phyloP scores from a whole-genome alignment of 2,888 invertebrate species.

The Coleophora flavipennella region DNA sequence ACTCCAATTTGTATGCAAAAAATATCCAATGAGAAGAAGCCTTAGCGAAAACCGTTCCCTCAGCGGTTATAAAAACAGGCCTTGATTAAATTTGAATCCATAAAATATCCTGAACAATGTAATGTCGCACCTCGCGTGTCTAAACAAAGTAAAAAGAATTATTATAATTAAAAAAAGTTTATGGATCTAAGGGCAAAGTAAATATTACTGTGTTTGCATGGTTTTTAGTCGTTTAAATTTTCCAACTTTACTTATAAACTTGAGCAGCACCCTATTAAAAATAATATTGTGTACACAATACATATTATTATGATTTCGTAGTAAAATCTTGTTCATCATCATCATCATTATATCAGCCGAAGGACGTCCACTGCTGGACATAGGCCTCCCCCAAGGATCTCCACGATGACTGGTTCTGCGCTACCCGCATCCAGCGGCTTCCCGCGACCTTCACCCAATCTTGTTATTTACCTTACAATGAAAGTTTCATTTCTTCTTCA shows the following conservation, averaged over 20 bases:
- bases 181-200: slow-evolving; percentile 13
- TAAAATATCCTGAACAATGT: slow-evolving; percentile 39
- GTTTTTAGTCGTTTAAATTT: slow-evolving; percentile 18
- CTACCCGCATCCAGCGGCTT: no score
- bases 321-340: no score
- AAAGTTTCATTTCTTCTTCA: no score
- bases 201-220: slow-evolving; percentile 28
- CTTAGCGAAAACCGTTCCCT: slow-evolving; percentile 19
- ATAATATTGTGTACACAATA: no score
- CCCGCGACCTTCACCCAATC: no score
- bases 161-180: neutral
- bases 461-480: no score
- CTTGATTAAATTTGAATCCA: slow-evolving; percentile 54
- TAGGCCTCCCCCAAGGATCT: no score
- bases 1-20: slow-evolving; percentile 1
- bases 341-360: no score
- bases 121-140: slow-evolving; percentile 19
- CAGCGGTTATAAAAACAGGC: slow-evolving; percentile 24
- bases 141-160: slow-evolving; percentile 21
- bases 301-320: no score
- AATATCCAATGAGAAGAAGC: slow-evolving; percentile 12
- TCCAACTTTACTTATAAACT: neutral
- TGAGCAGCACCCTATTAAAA: no score
- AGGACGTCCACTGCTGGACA: no score
- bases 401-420: no score